Evolutionary conservation across 2,113 vertebrate genomes (phyloP).

Genomic region (Alligator sinensis): DNA sequence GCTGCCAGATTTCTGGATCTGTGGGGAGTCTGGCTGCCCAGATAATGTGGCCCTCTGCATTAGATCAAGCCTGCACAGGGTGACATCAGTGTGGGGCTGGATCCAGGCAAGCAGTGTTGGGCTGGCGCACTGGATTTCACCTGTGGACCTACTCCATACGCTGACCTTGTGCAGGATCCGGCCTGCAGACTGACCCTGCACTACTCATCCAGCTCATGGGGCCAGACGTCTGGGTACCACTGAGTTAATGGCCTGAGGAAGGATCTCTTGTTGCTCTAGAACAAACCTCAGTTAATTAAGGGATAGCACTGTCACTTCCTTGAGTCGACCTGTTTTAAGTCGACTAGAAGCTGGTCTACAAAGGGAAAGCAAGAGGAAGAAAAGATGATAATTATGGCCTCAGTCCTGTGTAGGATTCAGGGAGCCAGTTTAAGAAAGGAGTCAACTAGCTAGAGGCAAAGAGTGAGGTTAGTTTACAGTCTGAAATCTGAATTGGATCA

Average conservation of each 20-base stretch:
- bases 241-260: background rate
- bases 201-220: no score
- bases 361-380: background rate
- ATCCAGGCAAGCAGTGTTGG: no score
- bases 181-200: no score
- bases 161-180: no score
- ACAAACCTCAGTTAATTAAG: rapidly evolving
- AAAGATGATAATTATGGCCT: background rate
- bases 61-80: no score
- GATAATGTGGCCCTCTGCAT: no score
- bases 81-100: no score
- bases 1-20: no score
- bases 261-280: background rate
- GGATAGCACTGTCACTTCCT: background rate
- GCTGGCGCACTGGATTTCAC: no score
- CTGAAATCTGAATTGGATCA: background rate
- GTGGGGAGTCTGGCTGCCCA: no score
- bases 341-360: background rate
- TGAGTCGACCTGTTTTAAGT: background rate
- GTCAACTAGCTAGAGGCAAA: background rate
- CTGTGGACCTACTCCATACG: no score
- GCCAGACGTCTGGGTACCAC: no score
- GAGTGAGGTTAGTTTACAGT: background rate
- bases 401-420: background rate
- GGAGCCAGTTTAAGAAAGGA: background rate